Base-by-base conservation (phyloP, 2,888 invertebrate species). In the Epinotia nisella region DNA sequence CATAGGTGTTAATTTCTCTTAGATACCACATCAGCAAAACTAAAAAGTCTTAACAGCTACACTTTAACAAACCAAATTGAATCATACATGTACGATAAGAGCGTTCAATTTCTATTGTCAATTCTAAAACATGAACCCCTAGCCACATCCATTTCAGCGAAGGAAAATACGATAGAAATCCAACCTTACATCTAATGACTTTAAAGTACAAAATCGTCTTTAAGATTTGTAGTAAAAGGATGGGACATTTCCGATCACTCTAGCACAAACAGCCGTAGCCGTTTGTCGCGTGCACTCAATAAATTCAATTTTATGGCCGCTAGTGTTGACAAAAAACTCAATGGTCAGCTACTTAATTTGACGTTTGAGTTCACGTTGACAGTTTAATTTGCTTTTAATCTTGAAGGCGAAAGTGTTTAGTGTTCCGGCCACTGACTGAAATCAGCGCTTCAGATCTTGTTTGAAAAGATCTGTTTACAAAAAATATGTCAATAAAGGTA, bases 291-390 rank as follows among this genome's bases (percentile, higher is more conserved):
- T 88, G 88, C 87, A 87, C 86, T 82, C 81, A 83, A 92, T 93
- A 93, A 93, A 93, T 93, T 86, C 77, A 78, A 76, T 90, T 93
- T 92, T 92, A 92, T 91, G 86, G 86, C 71, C 71, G 76, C 75
- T 70, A 77, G 67, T 72, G 75, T 68, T 74, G 70, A 15, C 15
- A 64, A 53, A 75, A 78, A 78, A 56, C 71, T 76, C 75, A 73
- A 79, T 81, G 79, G 80, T 77, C 80, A 80, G 78, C 78, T 75
- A 74, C 80, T 82, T 83, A 79, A 87, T 87, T 83, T 81, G 83
- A 72, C 72, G 21, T 53, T 70, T 19, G 29, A 58, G 3, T 53
- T 15, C 29, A 53, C 35, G 9, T 39, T 59, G 59, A 64, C 70
- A 64, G 51, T 64, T 69, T 70, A 64, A 74, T 70, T 74, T 59